Base-by-base conservation (phyloP, 2,888 invertebrate species). In the Cryptosula pallasiana region DNA sequence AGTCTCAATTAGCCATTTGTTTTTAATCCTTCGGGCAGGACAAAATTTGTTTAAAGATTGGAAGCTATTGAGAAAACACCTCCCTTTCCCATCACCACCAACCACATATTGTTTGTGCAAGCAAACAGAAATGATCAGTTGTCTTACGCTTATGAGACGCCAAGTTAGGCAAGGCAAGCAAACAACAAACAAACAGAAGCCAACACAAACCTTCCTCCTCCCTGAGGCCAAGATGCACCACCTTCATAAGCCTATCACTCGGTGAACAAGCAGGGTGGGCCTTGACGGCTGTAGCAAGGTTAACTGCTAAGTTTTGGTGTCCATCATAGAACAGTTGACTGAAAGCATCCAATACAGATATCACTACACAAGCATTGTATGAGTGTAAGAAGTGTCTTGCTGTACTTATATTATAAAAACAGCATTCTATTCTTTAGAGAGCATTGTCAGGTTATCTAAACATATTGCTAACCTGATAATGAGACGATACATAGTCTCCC, bases 281-380 rank as follows among this genome's bases (percentile, higher is more conserved):
- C 80, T 95, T 92, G 0, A 94, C 92, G 36, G 91, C 87, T 71
- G 90, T 89, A 0, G 94, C 91, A 73, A 99, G 85, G 71, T 90
- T 91, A 0, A 93, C 90, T 0, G 96, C 98, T 71, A 97, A 87
- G n/a, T 91, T 90, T 83, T 95, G 94, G 83, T 95, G 91, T 0
- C 98, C 98, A 89, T 99, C 99, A 82, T 99, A 98, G 85, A 93
- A 94, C 71, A 99, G 87, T 85, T 99, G 99, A 80, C 99, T 99
- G 78, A 13, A 79, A 80, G 20, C 32, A 45, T 20, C 45, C 5
- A 45, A 45, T 45, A 45, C 20, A 20, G n/a, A n/a, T n/a, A n/a
- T n/a, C n/a, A n/a, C n/a, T n/a, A n/a, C n/a, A n/a, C n/a, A n/a
- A n/a, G n/a, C n/a, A n/a, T n/a, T n/a, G n/a, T n/a, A n/a, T n/a